These are phyloP conservation scores for Oreonectes daqikongensis DNA, from an alignment of 2,797 vertebrate species.

Conservation along the genomic window DNA sequence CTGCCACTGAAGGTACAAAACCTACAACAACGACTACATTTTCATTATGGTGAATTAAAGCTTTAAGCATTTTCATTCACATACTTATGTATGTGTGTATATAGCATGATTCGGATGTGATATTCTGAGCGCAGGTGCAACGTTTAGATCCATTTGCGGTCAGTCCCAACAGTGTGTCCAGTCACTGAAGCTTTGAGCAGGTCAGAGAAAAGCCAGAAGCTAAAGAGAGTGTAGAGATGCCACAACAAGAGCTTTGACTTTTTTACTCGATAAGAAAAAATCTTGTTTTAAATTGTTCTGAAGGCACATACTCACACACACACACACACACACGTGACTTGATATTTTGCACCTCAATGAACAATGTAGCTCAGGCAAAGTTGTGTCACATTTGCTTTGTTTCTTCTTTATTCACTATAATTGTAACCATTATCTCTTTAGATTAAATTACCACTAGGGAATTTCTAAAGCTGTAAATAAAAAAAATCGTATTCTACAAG, in stretches of 20 bases:
- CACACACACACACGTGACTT: not conserved
- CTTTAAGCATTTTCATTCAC: not conserved
- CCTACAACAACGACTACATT: too few relatives aligned
- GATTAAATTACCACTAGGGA: not conserved
- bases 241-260: not conserved
- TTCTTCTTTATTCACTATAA: not conserved
- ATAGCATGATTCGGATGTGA: slow-evolving; percentile 3
- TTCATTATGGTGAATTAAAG: not conserved
- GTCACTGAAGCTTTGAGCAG: slow-evolving; percentile 21
- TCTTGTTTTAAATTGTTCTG: slow-evolving; percentile 1
- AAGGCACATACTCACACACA: too few relatives aligned
- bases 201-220: not conserved
- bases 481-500: not conserved
- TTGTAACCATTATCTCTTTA: not conserved
- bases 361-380: not conserved
- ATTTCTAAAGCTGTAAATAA: not conserved
- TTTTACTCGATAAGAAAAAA: not conserved
- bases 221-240: not conserved
- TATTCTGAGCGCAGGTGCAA: not conserved
- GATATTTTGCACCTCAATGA: not conserved
- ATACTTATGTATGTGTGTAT: not conserved
- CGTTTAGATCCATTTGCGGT: not conserved
- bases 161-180: slow-evolving; percentile 4
- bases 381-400: not conserved
- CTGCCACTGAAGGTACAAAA: too few relatives aligned